A percentile compares a stretch with the other conserved stretches of the same genome.
Evolutionary conservation across 2,888 invertebrate genomes (phyloP).

Genomic region (Patella pellucida): DNA sequence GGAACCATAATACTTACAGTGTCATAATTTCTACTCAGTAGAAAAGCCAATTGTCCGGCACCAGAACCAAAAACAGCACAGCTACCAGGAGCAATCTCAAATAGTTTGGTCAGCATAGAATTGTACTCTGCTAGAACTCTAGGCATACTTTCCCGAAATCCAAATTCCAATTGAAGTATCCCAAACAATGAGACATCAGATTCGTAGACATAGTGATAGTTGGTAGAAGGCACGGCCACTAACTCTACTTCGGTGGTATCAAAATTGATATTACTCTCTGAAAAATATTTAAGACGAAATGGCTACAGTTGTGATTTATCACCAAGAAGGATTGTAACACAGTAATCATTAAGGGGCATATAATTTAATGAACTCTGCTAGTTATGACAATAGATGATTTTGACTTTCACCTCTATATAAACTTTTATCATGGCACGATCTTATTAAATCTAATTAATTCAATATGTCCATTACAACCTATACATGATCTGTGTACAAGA

Average conservation of each 20-base stretch:
- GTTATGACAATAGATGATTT: too few relatives aligned
- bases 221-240: slow-evolving; percentile 45
- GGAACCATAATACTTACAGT: slow-evolving; percentile 41
- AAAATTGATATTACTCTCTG: slow-evolving; percentile 41
- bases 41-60: slow-evolving; percentile 54
- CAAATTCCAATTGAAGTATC: slow-evolving; percentile 62
- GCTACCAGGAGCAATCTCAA: slow-evolving; percentile 39
- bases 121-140: slow-evolving; percentile 46
- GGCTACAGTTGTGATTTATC: too few relatives aligned
- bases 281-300: background rate
- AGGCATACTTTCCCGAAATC: slow-evolving; percentile 54
- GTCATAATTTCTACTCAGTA: slow-evolving; percentile 51
- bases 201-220: slow-evolving; percentile 55
- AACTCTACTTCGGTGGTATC: slow-evolving; percentile 32
- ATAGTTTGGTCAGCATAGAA: slow-evolving; percentile 33
- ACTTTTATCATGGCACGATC: too few relatives aligned
- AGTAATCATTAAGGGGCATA: too few relatives aligned
- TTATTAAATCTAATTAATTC: too few relatives aligned
- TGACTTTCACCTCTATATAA: too few relatives aligned
- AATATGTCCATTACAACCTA: too few relatives aligned
- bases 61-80: slow-evolving; percentile 59
- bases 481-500: too few relatives aligned
- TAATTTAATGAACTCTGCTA: too few relatives aligned
- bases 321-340: too few relatives aligned
- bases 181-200: slow-evolving; percentile 44